These are phyloP conservation scores for Saccostrea glomerata DNA, from an alignment of 1,140 invertebrate species.

Conservation along the genomic window DNA sequence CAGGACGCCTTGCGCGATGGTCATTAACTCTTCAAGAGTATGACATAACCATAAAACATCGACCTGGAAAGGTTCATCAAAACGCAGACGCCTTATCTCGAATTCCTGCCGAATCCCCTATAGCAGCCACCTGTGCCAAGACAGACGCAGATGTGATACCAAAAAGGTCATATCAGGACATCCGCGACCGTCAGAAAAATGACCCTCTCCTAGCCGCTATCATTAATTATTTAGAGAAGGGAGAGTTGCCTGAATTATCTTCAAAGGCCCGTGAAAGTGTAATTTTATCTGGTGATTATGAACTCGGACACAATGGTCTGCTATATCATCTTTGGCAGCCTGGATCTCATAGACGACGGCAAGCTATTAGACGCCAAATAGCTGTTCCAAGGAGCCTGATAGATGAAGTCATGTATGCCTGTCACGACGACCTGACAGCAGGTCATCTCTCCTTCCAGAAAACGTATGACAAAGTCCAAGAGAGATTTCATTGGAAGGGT, in stretches of 20 bases:
- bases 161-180: background rate
- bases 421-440: constrained; percentile 47
- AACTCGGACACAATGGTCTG: background rate
- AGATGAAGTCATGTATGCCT: constrained; percentile 1
- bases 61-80: too few species aligned
- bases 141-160: background rate
- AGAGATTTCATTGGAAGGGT: constrained; percentile 50
- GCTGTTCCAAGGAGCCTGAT: background rate
- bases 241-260: too few species aligned
- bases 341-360: background rate
- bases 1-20: background rate
- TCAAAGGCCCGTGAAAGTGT: background rate
- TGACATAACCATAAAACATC: too few species aligned
- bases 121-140: too few species aligned
- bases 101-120: too few species aligned
- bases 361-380: background rate
- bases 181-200: constrained; percentile 35
- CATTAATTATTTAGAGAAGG: background rate
- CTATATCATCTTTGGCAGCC: background rate
- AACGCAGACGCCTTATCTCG: too few species aligned
- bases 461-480: constrained; percentile 37
- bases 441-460: constrained; percentile 44
- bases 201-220: constrained; percentile 4
- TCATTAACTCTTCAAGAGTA: too few species aligned
- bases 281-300: background rate